A percentile compares a stretch with the other conserved stretches of the same genome.
Evolutionary conservation across 2,797 vertebrate genomes (phyloP).

Genomic region (Sebastes elongatus): DNA sequence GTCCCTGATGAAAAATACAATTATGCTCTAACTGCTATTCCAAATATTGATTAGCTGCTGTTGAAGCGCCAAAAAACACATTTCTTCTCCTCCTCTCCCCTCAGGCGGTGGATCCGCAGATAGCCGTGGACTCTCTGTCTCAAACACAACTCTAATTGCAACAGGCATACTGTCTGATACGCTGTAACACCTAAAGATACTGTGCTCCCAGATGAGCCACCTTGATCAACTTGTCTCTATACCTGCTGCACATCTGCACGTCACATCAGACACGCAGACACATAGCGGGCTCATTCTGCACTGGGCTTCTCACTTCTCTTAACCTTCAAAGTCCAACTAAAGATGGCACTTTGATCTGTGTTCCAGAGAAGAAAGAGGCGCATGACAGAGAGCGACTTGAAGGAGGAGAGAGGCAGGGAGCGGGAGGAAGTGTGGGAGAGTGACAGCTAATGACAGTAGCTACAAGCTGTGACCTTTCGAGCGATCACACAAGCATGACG

Average conservation of each 20-base stretch:
- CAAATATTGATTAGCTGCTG: conserved; percentile 47
- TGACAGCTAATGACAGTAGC: conserved; percentile 88
- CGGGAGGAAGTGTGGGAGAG: conserved; percentile 69
- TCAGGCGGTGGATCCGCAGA: conserved; percentile 42
- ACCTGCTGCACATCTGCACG: conserved; percentile 19
- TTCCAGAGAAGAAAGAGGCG: conserved; percentile 70
- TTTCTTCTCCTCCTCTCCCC: conserved; percentile 17
- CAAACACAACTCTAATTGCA: conserved; percentile 52
- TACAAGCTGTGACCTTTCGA: conserved; percentile 86
- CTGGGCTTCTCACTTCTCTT: conserved; percentile 52
- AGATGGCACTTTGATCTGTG: conserved; percentile 77
- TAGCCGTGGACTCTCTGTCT: conserved; percentile 11
- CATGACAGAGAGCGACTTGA: conserved; percentile 72
- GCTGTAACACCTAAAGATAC: conserved; percentile 44
- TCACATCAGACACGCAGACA: conserved; percentile 12
- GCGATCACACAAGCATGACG: conserved; percentile 84
- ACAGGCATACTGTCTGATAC: conserved; percentile 50
- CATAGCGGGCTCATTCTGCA: conserved; percentile 17
- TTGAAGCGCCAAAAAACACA: conserved; percentile 35
- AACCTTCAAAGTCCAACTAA: conserved; percentile 80
- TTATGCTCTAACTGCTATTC: conserved; percentile 22
- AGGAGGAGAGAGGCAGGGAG: conserved; percentile 64
- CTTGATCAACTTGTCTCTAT: conserved; percentile 52
- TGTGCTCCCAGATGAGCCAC: conserved; percentile 34
- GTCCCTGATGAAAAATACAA: conserved; percentile 38